Evolutionary conservation across 2,113 vertebrate species (phyloP), one percentile per base, ranked within the genome.

Genomic region (Oreocharis arfaki): DNA sequence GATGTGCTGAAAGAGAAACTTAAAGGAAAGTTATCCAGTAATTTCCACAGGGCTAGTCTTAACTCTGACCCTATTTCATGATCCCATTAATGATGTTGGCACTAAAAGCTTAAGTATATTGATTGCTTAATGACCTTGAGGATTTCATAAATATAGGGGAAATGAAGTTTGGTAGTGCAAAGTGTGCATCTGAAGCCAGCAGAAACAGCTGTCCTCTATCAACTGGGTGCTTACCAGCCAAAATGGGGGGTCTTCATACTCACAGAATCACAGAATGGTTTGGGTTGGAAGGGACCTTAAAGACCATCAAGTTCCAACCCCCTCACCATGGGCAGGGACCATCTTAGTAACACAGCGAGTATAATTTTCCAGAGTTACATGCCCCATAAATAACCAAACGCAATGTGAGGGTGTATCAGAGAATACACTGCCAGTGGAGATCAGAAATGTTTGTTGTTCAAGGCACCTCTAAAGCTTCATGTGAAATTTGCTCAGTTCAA

Each of bases 61-160:
- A 86, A 47, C 20, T 84, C 46, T 55, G 50, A 55, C 79, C 47
- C 64, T 78, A 9, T 90, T 95, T 89, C 73, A 64, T 56, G 32
- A 87, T 93, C 93, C 79, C 53, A 49, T 91, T 89, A 87, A 56
- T 1, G 9, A 46, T 27, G 15, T 44, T 87, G 77, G 77, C 60
- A 64, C 52, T 82, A 78, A 91, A 91, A 78, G 22, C 73, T 63
- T 8, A 61, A 73, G 64, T 81, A n/a, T 60, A 44, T 78, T 81
- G 63, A 76, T 89, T 92, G 22, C 84, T 89, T 95, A 61, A 71
- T 47, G 47, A 91, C 73, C 53, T 94, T 79, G 56, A 95, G 20
- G 30, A 75, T 84, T 89, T 84, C 55, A 89, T 37, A 61, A 73
- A 71, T 79, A 67, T 27, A 59, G 21, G 4, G 42, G 35, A 53